phyloP scores from a whole-genome alignment of 2,888 invertebrate genomes.

The Nymphalis c-album region DNA sequence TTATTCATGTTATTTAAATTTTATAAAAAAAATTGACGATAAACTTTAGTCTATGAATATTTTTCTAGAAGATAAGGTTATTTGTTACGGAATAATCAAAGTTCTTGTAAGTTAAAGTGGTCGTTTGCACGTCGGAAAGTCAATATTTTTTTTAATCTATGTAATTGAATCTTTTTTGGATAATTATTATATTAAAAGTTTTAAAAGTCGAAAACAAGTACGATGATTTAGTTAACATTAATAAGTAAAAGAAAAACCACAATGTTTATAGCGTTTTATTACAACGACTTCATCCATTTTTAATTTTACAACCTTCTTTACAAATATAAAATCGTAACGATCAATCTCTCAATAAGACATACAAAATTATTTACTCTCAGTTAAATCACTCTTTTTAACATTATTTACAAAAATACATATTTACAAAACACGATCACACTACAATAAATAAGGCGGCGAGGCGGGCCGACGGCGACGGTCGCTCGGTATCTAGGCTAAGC shows the following conservation, averaged over 20 bases:
- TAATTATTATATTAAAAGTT: no score
- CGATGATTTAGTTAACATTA: not conserved
- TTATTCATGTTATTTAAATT: no score
- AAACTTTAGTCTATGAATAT: no score
- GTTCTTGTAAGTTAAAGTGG: no score
- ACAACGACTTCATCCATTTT: constrained; percentile 59
- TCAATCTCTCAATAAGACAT: constrained; percentile 53
- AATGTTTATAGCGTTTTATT: constrained; percentile 60
- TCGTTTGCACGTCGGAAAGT: no score
- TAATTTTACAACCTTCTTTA: constrained; percentile 68
- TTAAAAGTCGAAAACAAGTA: not conserved
- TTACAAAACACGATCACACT: constrained; percentile 59
- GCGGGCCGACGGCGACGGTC: constrained; percentile 30
- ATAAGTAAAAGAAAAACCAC: constrained; percentile 27
- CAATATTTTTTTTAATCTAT: no score
- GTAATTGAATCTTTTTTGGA: no score
- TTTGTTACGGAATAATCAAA: no score
- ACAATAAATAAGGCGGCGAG: constrained; percentile 57
- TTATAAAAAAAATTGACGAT: no score
- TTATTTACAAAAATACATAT: constrained; percentile 77
- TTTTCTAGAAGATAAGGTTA: no score
- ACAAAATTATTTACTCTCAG: constrained; percentile 48
- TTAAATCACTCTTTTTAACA: constrained; percentile 56
- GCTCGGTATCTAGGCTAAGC: constrained; percentile 13
- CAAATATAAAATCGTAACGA: constrained; percentile 60